Evolutionary conservation across 2,888 invertebrate species (phyloP).

Genomic region (Tetragonisca angustula): DNA sequence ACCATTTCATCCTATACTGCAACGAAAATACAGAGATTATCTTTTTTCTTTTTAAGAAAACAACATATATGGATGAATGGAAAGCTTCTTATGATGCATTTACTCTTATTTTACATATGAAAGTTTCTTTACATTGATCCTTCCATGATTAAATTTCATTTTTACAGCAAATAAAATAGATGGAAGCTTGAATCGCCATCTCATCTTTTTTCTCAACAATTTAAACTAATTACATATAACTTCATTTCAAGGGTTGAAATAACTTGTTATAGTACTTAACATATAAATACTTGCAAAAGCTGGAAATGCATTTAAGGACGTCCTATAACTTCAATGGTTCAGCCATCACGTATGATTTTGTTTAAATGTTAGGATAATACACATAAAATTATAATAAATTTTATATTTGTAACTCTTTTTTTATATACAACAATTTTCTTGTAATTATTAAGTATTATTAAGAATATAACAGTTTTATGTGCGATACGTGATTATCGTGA

Average conservation of each 20-base stretch:
- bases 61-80: slow-evolving; percentile 47
- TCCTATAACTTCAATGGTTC: slow-evolving; percentile 71
- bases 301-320: slow-evolving; percentile 75
- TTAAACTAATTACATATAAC: slow-evolving; percentile 49
- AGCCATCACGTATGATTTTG: slow-evolving; percentile 41
- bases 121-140: slow-evolving; percentile 31
- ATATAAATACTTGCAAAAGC: slow-evolving; percentile 45
- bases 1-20: slow-evolving; percentile 63
- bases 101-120: slow-evolving; percentile 62
- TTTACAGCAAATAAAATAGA: slow-evolving; percentile 55
- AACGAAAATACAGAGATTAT: slow-evolving; percentile 48
- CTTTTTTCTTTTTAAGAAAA: not conserved
- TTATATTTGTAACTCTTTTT: slow-evolving; percentile 44
- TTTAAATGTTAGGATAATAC: slow-evolving; percentile 45
- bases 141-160: slow-evolving; percentile 27
- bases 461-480: slow-evolving; percentile 42
- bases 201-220: slow-evolving; percentile 30
- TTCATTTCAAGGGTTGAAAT: slow-evolving; percentile 44
- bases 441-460: slow-evolving; percentile 37
- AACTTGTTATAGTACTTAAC: slow-evolving; percentile 47
- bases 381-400: slow-evolving; percentile 36
- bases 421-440: slow-evolving; percentile 63
- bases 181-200: slow-evolving; percentile 64
- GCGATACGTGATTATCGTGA: slow-evolving; percentile 51
- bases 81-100: slow-evolving; percentile 59